Evolutionary conservation across 2,113 vertebrate genomes (phyloP), one percentile per base, ranked within the genome.

Genomic region (Corydoras sp.): DNA sequence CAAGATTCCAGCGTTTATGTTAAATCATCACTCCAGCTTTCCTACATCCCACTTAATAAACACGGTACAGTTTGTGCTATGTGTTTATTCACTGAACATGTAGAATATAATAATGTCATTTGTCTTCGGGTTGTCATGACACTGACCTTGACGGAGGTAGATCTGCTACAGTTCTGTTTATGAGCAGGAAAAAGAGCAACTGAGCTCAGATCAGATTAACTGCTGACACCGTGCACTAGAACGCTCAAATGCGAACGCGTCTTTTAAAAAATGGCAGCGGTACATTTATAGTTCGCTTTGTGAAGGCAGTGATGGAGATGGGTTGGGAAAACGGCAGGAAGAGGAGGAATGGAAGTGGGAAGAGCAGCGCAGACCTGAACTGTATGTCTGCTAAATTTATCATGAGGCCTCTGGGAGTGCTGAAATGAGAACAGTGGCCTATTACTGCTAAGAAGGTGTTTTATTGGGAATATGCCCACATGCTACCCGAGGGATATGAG

Each of bases 361-460:
- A 53, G 62, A 68, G 54, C 80, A 76, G 85, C 75, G 79, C 78
- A 87, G 82, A 85, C 88, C 86, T 89, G 87, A 90, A 91, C 88
- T 89, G 89, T 89, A 81, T 78, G 88, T 90, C 90, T 93, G 91
- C 89, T 93, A 92, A 93, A 92, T 91, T 92, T 88, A 88, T 92
- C 88, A 86, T 87, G 85, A 91, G 93, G 88, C 92, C 92, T 90
- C 80, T 84, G 93, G 93, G 92, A 94, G 88, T 78, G 82, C 62
- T 92, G 93, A 93, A 92, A 91, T 84, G 86, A 92, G 90, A 92
- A 89, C 88, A 86, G 92, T 93, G 93, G 91, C 88, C 92, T 89
- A 87, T 92, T 93, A 91, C 89, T 89, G 89, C 90, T 92, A 87
- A 93, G 89, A 92, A 93, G 91, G 91, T 94, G 90, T 96, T 95